phyloP scores from a whole-genome alignment of 2,113 vertebrate genomes.

The Lanius collurio region DNA sequence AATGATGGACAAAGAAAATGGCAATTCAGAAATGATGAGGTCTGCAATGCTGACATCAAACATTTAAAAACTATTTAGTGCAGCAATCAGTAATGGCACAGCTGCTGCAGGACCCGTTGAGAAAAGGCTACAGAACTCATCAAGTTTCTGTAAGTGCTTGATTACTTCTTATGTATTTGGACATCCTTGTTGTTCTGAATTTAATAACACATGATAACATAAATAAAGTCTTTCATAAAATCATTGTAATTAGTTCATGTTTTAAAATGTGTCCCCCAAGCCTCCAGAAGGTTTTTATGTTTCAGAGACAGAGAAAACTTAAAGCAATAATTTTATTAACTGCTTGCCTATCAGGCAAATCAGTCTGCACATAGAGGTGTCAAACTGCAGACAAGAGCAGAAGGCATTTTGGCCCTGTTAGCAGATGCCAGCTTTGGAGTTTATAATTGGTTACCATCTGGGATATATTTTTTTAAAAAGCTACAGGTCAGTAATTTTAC shows the following conservation, averaged over 20 bases:
- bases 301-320: not conserved
- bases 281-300: not conserved
- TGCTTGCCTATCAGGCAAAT: not conserved
- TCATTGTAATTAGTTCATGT: not conserved
- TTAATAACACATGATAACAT: not conserved
- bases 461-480: not conserved
- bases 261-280: not conserved
- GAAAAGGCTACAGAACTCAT: not conserved
- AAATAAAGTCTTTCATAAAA: not conserved
- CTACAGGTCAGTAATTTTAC: not conserved
- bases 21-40: not conserved
- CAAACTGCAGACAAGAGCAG: constrained; percentile 3
- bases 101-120: not conserved
- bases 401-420: not conserved
- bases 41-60: not conserved
- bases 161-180: not conserved
- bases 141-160: not conserved
- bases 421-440: not conserved
- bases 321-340: not conserved
- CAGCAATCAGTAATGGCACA: not conserved
- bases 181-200: not conserved
- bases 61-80: not conserved
- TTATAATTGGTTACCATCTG: constrained; percentile 9
- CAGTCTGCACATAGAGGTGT: not conserved
- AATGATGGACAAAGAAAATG: not conserved